Base-by-base conservation (phyloP, 2,113 vertebrate genomes). In the Hystrix brachyura region DNA sequence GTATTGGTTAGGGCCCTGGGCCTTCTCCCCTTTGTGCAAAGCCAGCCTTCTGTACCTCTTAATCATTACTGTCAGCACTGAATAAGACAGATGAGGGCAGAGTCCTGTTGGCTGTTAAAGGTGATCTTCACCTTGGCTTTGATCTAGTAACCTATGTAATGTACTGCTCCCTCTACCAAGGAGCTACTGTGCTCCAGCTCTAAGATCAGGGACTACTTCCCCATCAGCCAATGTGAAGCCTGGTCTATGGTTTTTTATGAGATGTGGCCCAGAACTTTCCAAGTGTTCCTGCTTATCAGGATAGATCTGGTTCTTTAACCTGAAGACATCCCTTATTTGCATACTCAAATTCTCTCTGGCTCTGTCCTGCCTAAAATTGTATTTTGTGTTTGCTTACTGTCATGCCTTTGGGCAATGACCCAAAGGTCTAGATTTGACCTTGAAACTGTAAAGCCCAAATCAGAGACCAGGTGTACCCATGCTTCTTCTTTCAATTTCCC, bases 371-470 rank as follows among this genome's bases (percentile, higher is more conserved):
- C 65, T 83, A 62, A 74, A n/a, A 79, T 53, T 87, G 0, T 53
- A 57, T 78, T 92, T 93, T 95, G 29, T 72, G 9, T 94, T 86
- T 93, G 60, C 59, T 91, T 94, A 90, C 48, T 94, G 46, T 53
- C 5, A 7, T 82, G 23, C n/a, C 53, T 92, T 57, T 48, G 81
- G 69, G 19, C 83, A 82, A 0, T 86, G 65, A 81, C 53, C 43
- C 46, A 46, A 25, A 84, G 13, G 25, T 64, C 32, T 94, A 67
- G 29, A 84, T 95, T 94, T 87, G 76, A 92, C 51, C 80, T 94
- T 95, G 84, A 94, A 89, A 59, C 21, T 38, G 0, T 55, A 62
- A 67, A 82, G 27, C 29, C 64, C 10, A 1, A 65, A 55, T 87
- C 32, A 69, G 69, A 97, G 84, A 46, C 51, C 32, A 78, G 71